Evolutionary conservation across 2,113 vertebrate genomes (phyloP), one percentile per base, ranked within the genome.

Genomic region (Scolopax mira): DNA sequence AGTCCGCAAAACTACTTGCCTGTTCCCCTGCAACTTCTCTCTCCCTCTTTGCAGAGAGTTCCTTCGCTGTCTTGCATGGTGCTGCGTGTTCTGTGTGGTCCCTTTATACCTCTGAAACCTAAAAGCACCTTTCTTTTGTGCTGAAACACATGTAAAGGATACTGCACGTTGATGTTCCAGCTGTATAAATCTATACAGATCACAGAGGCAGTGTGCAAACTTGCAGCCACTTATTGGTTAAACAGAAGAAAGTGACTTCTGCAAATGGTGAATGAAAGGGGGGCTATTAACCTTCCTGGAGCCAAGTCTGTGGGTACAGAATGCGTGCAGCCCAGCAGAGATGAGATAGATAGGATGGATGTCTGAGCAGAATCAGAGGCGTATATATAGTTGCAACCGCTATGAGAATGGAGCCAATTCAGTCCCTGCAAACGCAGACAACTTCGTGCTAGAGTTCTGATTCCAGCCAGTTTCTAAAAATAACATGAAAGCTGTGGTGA

Each of bases 391-490:
- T 55, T 88, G 57, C 42, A 92, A 13, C 21, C 19, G 24, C 10
- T 13, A 65, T 30, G 39, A 83, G 46, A 94, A 80, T 30, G 22
- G 18, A 94, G 57, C 39, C 60, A 85, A 93, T 49, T 70, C 74
- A 80, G 69, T 27, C 55, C 28, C 49, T 81, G 30, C 22, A 84
- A 78, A 88, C 13, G 13, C 77, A 94, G 85, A 64, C 33, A 86
- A 65, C 61, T 80, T 79, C 79, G 86, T n/a, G 46, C 35, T 72
- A 49, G 48, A 86, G 57, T 28, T 87, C 69, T 95, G 88, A 86
- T 87, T 90, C 77, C 48, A 97, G 65, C 2, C 41, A 81, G 72
- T 81, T 94, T 90, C 95, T 96, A 94, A 96, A 96, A 96, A 96
- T 97, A 96, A 93, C 90, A 94, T 93, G 79, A 97, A 96, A 95